Evolutionary conservation across 2,888 invertebrate species (phyloP), one percentile per base, ranked within the genome.

Genomic region (Micoletzkya japonica): DNA sequence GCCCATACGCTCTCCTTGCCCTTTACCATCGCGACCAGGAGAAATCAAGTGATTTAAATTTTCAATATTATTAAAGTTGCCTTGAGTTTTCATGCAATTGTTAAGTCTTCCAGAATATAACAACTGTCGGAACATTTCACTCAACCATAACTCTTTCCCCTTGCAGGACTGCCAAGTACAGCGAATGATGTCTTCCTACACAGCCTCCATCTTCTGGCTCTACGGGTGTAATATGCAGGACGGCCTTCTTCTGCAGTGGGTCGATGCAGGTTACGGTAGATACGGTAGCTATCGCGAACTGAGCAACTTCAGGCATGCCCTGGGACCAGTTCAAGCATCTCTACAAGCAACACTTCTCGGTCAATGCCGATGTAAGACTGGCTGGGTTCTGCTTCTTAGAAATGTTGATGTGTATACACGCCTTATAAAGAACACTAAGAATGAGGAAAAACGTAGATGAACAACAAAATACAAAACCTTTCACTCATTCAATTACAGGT

Each of bases 131-230:
- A 26, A 54, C 30, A 10, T 14, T 56, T 7, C 1, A 71, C 20
- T 20, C 20, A 2, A 28, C 30, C 28, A 7, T n/a, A 24, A 67
- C 28, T 14, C 6, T 54, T 28, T 32, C 37, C n/a, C 49, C 7
- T 39, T 74, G 17, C n/a, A 79, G 74, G 84, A 84, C 72, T 85
- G 84, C 52, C 84, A 84, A 74, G 83, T 84, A n/a, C 84, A 84
- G 66, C 72, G 84, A 20, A 84, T 84, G 84, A 84, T 85, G 83
- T 79, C 78, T 30, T 85, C 84, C 34, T 84, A 84, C 72, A 85
- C 84, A 4, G 84, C 84, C 24, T 83, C 83, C 26, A 82, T 82
- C 52, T 84, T 84, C 74, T 84, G 84, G 84, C 68, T 84, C 20
- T 84, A 84, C 66, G 83, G 82, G 10, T 80, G 77, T 36, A 76